phyloP scores from a whole-genome alignment of 2,888 invertebrate species.

The Troglohyphantes excavatus region DNA sequence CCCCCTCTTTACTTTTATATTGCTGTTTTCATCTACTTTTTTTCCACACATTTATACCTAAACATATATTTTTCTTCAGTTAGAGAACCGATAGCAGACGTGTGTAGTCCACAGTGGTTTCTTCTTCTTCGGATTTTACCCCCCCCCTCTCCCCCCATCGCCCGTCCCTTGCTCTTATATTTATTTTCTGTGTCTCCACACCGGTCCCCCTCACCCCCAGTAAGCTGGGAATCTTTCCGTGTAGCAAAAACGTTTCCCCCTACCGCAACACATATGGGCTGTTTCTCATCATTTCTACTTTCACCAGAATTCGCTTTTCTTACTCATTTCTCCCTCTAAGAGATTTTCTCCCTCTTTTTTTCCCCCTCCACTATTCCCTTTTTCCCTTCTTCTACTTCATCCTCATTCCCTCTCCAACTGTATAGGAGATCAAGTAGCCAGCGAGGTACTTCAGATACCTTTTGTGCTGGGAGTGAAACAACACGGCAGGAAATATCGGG shows the following conservation, averaged over 20 bases:
- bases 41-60: constrained; percentile 67
- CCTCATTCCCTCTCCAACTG: neutral
- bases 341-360: constrained; percentile 23
- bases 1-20: constrained; percentile 53
- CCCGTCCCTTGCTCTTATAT: constrained; percentile 39
- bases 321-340: constrained; percentile 1
- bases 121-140: neutral
- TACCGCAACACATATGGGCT: constrained; percentile 73
- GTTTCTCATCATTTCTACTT: constrained; percentile 74
- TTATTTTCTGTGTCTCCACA: constrained; percentile 33
- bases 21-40: constrained; percentile 48
- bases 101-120: constrained; percentile 46
- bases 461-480: constrained; percentile 38
- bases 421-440: constrained; percentile 41
- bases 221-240: constrained; percentile 60
- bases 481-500: constrained; percentile 45
- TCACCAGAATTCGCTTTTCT: constrained; percentile 34
- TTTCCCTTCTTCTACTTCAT: neutral
- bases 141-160: constrained; percentile 10
- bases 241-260: constrained; percentile 50
- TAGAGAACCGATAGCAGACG: constrained; percentile 47
- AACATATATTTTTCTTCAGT: constrained; percentile 70
- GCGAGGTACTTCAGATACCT: constrained; percentile 28
- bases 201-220: neutral
- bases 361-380: neutral